Conservation (phyloP, 2,113 vertebrate species). For the Nettapus auritus region DNA sequence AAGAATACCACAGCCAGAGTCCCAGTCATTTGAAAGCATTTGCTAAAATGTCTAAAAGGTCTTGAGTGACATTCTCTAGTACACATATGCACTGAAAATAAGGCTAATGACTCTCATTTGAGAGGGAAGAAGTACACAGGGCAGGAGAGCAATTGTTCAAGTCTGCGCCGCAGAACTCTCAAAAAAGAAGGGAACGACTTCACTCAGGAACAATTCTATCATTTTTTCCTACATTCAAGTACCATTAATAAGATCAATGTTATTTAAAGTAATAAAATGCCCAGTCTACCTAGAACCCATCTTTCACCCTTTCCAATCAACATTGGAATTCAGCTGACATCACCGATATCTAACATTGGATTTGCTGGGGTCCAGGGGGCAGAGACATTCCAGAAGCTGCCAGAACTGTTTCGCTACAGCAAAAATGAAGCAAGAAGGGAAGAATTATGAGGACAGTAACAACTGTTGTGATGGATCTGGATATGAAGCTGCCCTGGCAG, state of each 20-base stretch:
- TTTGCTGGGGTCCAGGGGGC: not conserved
- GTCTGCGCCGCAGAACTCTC: not conserved
- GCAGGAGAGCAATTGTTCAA: not conserved
- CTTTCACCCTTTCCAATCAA: not conserved
- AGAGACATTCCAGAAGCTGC: constrained; percentile 19
- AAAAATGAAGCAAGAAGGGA: constrained; percentile 22
- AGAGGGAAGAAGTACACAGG: not conserved
- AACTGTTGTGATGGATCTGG: constrained; percentile 21
- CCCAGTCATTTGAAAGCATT: constrained; percentile 16
- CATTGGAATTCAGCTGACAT: not conserved
- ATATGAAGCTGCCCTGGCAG: constrained; percentile 42
- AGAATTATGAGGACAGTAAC: constrained; percentile 1
- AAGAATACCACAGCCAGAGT: constrained; percentile 2
- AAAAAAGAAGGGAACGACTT: not conserved
- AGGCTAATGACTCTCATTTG: constrained; percentile 12
- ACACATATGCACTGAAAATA: not conserved
- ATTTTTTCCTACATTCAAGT: not conserved
- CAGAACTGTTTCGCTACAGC: not conserved
- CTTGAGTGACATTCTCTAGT: constrained; percentile 2
- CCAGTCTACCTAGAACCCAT: not conserved
- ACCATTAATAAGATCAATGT: not conserved
- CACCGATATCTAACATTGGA: not conserved
- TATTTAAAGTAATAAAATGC: not conserved
- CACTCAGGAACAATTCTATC: not conserved
- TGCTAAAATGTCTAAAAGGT: constrained; percentile 23